Percentiles rank a stretch among this genome's conserved stretches.
Conservation (phyloP, 2,113 vertebrate species). For the Phoenicopterus ruber region DNA sequence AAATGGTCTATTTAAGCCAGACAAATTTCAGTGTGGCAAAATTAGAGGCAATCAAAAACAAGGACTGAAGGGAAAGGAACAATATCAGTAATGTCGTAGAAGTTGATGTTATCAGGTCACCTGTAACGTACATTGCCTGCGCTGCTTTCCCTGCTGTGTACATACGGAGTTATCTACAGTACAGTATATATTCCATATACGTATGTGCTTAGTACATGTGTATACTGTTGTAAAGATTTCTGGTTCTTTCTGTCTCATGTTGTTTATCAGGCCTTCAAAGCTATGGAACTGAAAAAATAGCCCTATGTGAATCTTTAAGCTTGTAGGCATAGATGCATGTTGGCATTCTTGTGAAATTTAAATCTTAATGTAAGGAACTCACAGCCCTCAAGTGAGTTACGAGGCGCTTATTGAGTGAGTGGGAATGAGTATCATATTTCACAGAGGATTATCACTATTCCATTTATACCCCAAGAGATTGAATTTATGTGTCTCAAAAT, state of each 20-base stretch:
- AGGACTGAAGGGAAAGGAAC: background rate
- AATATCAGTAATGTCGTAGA: background rate
- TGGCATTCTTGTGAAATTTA: conserved; percentile 38
- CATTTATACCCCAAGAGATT: conserved; percentile 37
- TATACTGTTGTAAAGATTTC: background rate
- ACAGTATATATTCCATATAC: background rate
- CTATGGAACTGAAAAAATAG: background rate
- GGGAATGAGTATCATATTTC: conserved; percentile 28
- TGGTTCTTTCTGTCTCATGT: background rate
- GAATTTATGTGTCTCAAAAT: conserved; percentile 40
- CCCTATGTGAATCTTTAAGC: background rate
- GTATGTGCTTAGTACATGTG: background rate
- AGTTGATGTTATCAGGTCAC: too few species aligned
- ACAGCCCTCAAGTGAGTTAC: conserved; percentile 30
- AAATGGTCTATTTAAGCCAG: background rate
- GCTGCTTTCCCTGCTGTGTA: background rate
- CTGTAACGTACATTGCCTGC: background rate
- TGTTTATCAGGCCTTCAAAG: background rate
- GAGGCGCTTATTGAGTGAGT: conserved; percentile 23
- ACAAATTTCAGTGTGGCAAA: background rate
- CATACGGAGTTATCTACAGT: background rate
- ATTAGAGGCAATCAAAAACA: background rate
- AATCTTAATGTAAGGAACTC: conserved; percentile 10
- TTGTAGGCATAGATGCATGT: background rate
- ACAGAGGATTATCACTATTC: conserved; percentile 5